Evolutionary conservation across 1,140 invertebrate species (phyloP), one percentile per base, ranked within the genome.

Genomic region (Drosophila erecta): DNA sequence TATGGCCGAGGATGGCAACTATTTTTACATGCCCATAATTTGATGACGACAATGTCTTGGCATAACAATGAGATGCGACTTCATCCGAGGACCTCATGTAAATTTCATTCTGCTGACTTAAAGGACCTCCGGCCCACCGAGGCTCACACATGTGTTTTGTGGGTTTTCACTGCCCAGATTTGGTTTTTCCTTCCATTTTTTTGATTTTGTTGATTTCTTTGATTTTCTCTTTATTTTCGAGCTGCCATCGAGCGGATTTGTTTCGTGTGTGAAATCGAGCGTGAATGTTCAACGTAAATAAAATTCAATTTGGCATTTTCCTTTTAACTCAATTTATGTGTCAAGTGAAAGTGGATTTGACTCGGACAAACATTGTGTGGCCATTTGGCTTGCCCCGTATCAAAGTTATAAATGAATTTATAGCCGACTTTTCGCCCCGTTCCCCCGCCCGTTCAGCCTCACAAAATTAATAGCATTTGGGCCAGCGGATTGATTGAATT

Each of bases 371-470:
- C 69, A 74, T 30, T 67, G 59, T 65, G 66, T 47, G 70, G 44
- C 41, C 74, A 77, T 78, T 55, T 57, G 66, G 50, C 43, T 65
- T 62, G 38, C 49, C 43, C 55, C 74, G 76, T 73, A 76, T 62
- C 67, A 65, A 74, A 86, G 77, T 77, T 78, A 71, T 78, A 86
- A 81, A 86, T 86, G 81, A 86, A 78, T 86, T 86, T 86, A 86
- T 78, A 54, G 58, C 71, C 67, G 35, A 33, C 43, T 22, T 30
- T 30, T 30, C 2, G 7, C 8, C 37, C 40, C 38, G 4, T 10
- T 4, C n/a, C 41, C 17, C 6, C 17, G 17, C 17, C 17, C 17
- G 17, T 43, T 15, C 15, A 47, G 6, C 4, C 11, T 22, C 47
- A 53, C 61, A 73, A 79, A 79, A 79, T 84, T 72, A 84, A 84